A percentile compares a stretch with the other conserved stretches of the same genome.
phyloP scores from a whole-genome alignment of 2,888 invertebrate species.

The Unio pictorum region DNA sequence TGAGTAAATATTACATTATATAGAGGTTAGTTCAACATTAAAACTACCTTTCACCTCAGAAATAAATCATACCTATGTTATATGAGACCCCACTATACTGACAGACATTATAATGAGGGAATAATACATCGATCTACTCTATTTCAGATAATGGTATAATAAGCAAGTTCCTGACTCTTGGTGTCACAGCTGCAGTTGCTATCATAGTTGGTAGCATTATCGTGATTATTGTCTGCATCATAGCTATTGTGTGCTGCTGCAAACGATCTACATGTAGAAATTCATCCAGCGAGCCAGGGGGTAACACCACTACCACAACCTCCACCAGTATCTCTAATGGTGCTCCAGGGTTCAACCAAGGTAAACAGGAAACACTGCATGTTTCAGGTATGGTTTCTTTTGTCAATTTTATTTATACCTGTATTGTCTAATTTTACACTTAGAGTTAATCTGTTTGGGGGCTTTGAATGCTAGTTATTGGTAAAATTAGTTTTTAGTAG shows the following conservation, averaged over 20 bases:
- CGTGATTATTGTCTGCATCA: conserved; percentile 62
- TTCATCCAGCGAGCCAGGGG: conserved; percentile 13
- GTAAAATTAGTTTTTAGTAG: not conserved
- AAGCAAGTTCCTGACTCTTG: conserved; percentile 62
- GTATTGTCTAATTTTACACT: not conserved
- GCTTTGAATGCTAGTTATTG: not conserved
- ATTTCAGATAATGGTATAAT: conserved; percentile 55
- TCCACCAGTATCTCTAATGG: not conserved
- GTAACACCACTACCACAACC: conserved; percentile 1
- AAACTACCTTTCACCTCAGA: too few relatives aligned
- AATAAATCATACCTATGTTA: too few relatives aligned
- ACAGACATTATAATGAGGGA: too few relatives aligned
- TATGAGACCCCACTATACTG: too few relatives aligned
- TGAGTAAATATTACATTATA: too few relatives aligned
- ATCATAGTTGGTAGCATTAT: conserved; percentile 68
- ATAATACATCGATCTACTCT: not conserved
- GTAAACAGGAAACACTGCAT: too few relatives aligned
- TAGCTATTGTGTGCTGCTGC: conserved; percentile 66
- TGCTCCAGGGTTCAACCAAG: not conserved
- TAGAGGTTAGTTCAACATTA: too few relatives aligned
- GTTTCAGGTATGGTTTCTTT: too few relatives aligned
- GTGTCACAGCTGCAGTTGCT: conserved; percentile 68
- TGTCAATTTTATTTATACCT: not conserved
- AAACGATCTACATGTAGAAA: conserved; percentile 57
- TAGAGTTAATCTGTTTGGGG: not conserved